Percentiles rank a stretch among this genome's conserved stretches.
These are phyloP conservation scores for Steatornis caripensis DNA, from an alignment of 2,113 vertebrate species.

Conservation along the genomic window DNA sequence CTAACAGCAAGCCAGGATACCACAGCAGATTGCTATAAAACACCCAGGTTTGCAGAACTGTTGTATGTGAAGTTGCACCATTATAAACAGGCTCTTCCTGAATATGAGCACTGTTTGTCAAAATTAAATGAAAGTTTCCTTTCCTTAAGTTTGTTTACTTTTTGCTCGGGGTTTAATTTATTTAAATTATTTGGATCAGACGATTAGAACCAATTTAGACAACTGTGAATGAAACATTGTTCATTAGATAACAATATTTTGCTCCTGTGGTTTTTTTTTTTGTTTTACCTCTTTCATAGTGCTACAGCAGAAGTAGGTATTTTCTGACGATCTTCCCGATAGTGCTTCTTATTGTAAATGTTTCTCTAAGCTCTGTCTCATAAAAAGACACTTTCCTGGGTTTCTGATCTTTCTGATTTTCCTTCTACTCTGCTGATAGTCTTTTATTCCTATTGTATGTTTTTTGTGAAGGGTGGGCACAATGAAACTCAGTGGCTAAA, in stretches of 20 bases:
- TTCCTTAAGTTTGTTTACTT: background rate
- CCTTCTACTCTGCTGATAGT: background rate
- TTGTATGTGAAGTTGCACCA: background rate
- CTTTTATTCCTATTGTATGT: background rate
- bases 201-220: background rate
- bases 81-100: background rate
- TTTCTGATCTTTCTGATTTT: background rate
- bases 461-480: background rate
- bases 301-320: background rate
- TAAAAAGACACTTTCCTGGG: background rate
- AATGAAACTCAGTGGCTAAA: background rate
- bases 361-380: background rate
- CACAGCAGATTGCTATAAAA: background rate
- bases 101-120: background rate
- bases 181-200: background rate
- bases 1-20: rapidly evolving
- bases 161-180: background rate
- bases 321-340: background rate
- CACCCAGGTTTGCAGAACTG: background rate
- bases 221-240: background rate
- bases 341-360: background rate
- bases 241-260: background rate
- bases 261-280: background rate
- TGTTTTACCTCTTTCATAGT: background rate
- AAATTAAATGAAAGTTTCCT: background rate